Conservation (phyloP, 1,140 invertebrate species). For the Akabosia matsudoensis region DNA sequence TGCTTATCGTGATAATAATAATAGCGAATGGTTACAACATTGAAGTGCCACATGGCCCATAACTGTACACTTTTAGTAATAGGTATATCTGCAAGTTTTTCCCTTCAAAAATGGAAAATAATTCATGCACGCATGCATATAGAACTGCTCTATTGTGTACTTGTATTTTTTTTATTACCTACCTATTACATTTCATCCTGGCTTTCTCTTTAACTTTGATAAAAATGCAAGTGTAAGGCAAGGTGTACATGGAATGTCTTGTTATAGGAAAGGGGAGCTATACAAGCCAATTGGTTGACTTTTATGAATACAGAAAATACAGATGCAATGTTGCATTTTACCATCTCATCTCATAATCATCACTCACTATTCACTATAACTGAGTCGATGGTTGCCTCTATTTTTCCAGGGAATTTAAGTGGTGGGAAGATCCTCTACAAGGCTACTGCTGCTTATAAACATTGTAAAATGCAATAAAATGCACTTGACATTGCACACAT, state of each 20-base stretch:
- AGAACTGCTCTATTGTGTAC: background rate
- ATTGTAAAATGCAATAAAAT: background rate
- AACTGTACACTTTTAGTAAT: no score
- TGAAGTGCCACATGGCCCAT: no score
- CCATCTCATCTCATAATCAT: constrained; percentile 11
- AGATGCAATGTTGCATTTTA: no score
- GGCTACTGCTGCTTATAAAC: background rate
- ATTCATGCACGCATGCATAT: no score
- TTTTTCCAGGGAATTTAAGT: background rate
- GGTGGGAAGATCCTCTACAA: background rate
- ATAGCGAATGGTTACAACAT: background rate
- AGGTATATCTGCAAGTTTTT: no score
- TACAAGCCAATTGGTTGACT: no score
- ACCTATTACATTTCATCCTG: no score
- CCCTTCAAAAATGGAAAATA: no score
- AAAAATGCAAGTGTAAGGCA: no score
- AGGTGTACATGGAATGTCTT: no score
- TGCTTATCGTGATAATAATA: constrained; percentile 13
- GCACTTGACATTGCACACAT: constrained; percentile 7
- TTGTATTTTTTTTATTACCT: background rate
- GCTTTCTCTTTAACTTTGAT: background rate
- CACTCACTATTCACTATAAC: background rate
- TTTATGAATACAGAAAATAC: no score
- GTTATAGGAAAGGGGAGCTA: background rate
- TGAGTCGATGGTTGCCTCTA: no score